Percentiles rank a stretch among this genome's conserved stretches.
Conservation (phyloP, 2,888 invertebrate genomes). For the Cancer borealis region DNA sequence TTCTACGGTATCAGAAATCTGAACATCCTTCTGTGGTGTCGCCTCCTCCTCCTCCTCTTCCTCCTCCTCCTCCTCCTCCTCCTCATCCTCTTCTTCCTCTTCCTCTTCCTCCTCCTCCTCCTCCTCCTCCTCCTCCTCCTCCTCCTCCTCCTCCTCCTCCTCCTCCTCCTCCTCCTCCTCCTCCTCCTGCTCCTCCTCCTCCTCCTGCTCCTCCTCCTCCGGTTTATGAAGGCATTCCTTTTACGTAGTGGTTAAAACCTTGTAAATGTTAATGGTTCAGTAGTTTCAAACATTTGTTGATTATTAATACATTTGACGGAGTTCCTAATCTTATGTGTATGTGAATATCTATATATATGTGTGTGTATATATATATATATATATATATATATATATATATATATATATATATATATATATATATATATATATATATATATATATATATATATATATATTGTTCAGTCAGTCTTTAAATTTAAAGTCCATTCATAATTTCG, state of each 20-base stretch:
- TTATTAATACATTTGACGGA: not conserved
- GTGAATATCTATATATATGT: not conserved
- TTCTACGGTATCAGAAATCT: not conserved
- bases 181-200: not conserved
- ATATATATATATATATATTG: not conserved
- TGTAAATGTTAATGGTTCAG: not conserved
- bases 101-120: not conserved
- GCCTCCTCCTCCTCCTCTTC: not conserved
- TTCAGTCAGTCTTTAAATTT: too few relatives aligned
- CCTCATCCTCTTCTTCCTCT: not conserved
- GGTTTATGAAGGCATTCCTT: slow-evolving; percentile 2
- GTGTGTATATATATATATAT: slow-evolving; percentile 23
- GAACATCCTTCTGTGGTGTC: not conserved
- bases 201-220: not conserved
- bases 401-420: slow-evolving; percentile 20
- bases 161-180: slow-evolving; percentile 3
- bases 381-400: slow-evolving; percentile 32
- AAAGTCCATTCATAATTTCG: too few relatives aligned
- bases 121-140: not conserved
- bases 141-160: not conserved
- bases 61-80: not conserved
- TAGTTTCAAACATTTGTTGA: not conserved
- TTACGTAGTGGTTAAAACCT: not conserved
- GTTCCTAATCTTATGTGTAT: not conserved
- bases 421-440: slow-evolving; percentile 20